phyloP scores from a whole-genome alignment of 2,113 vertebrate genomes.

The Micronisus gabar region DNA sequence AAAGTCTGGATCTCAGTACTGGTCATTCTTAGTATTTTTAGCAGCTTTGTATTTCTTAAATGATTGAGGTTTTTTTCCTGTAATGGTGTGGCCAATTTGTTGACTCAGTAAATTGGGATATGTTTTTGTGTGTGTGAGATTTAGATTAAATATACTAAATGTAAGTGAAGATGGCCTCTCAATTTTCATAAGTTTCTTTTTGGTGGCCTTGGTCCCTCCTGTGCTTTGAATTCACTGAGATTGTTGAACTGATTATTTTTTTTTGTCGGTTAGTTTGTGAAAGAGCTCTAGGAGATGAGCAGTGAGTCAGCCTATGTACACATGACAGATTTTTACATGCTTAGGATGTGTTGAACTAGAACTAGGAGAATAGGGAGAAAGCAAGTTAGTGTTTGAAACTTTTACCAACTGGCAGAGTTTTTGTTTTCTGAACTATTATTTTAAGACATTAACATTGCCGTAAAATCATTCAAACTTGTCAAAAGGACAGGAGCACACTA shows the following conservation, averaged over 20 bases:
- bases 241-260: not conserved
- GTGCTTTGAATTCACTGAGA: not conserved
- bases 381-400: not conserved
- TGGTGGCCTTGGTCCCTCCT: not conserved
- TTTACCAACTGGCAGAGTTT: not conserved
- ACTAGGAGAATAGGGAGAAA: not conserved
- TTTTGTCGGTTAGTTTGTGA: not conserved
- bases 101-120: not conserved
- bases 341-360: not conserved
- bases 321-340: not conserved
- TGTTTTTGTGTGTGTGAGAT: not conserved
- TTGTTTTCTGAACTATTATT: not conserved
- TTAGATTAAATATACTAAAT: not conserved
- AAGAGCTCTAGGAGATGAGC: not conserved
- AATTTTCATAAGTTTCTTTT: not conserved
- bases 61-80: not conserved
- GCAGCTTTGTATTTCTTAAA: not conserved
- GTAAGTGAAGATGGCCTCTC: not conserved
- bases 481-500: not conserved
- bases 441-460: not conserved
- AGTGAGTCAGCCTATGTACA: not conserved
- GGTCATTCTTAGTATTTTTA: not conserved
- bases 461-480: not conserved
- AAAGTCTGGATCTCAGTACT: not conserved
- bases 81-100: not conserved